phyloP scores from a whole-genome alignment of 2,113 vertebrate species.

The Lamprotornis superbus region DNA sequence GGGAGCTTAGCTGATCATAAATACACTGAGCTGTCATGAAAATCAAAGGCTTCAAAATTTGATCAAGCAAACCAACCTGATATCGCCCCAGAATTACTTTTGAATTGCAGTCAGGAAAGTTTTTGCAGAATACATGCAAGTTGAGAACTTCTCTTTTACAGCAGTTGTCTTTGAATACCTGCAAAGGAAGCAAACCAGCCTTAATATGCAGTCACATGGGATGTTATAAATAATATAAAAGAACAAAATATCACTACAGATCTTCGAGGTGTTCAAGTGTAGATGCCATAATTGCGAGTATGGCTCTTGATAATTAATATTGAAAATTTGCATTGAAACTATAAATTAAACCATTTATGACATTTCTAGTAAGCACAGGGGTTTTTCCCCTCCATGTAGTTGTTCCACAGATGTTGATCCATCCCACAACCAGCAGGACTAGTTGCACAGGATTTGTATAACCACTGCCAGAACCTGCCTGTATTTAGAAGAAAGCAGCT shows the following conservation, averaged over 20 bases:
- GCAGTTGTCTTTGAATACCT: conserved; percentile 90
- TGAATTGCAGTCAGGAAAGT: conserved; percentile 77
- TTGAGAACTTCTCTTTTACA: conserved; percentile 88
- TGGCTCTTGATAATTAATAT: neutral
- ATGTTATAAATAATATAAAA: neutral
- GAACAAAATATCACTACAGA: neutral
- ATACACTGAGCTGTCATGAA: neutral
- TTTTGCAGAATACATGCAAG: conserved; percentile 83
- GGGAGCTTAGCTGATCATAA: neutral
- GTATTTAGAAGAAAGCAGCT: neutral
- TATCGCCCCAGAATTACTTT: conserved; percentile 78
- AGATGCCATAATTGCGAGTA: neutral
- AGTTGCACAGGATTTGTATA: neutral
- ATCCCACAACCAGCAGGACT: neutral
- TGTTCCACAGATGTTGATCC: neutral
- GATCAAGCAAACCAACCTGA: conserved; percentile 73
- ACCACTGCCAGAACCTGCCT: neutral
- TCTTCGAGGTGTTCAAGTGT: neutral
- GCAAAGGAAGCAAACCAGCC: conserved; percentile 20
- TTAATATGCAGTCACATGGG: neutral
- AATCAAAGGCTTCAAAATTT: neutral
- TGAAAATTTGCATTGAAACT: neutral
- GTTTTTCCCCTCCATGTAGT: fast-evolving
- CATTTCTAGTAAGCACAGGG: neutral
- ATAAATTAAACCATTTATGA: neutral